Evolutionary conservation across 1,140 invertebrate genomes (phyloP).

Genomic region (Bombus huntii): DNA sequence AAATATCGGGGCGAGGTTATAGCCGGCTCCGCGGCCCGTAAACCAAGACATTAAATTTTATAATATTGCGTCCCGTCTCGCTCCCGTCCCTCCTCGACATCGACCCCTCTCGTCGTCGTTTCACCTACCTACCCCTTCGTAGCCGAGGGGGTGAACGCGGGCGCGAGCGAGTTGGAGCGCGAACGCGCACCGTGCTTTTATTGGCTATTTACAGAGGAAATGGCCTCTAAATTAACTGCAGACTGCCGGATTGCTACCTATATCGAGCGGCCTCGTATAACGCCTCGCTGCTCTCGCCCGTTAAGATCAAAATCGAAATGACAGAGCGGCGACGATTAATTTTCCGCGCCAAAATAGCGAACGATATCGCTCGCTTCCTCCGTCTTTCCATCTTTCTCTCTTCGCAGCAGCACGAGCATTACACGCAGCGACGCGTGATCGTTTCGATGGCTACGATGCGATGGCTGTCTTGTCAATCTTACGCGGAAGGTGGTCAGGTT

Average conservation of each 20-base stretch:
- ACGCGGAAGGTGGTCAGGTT: not conserved
- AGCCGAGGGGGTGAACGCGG: constrained; percentile 10
- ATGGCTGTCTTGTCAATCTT: not conserved
- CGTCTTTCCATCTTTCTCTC: too few relatives aligned
- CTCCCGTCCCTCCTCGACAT: constrained; percentile 60
- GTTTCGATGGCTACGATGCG: not conserved
- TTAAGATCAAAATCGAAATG: constrained; percentile 75
- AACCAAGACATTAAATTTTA: constrained; percentile 83
- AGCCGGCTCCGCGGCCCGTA: constrained; percentile 80
- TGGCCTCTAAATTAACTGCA: constrained; percentile 83
- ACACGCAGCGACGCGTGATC: not conserved
- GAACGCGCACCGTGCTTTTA: constrained; percentile 76
- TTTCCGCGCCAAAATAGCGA: constrained; percentile 30
- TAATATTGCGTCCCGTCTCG: constrained; percentile 79
- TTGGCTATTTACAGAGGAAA: constrained; percentile 83
- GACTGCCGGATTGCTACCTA: constrained; percentile 81
- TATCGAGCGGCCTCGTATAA: constrained; percentile 76
- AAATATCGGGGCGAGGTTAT: constrained; percentile 80
- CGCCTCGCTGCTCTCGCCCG: constrained; percentile 63
- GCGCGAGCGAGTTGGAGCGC: constrained; percentile 23
- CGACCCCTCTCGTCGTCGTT: constrained; percentile 42
- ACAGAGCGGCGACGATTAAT: constrained; percentile 65
- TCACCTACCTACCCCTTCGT: constrained; percentile 51
- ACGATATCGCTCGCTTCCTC: not conserved
- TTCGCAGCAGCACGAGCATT: fast-evolving